Evolutionary conservation across 2,888 invertebrate genomes (phyloP), one percentile per base, ranked within the genome.

Genomic region (Lochmaea crataegi): DNA sequence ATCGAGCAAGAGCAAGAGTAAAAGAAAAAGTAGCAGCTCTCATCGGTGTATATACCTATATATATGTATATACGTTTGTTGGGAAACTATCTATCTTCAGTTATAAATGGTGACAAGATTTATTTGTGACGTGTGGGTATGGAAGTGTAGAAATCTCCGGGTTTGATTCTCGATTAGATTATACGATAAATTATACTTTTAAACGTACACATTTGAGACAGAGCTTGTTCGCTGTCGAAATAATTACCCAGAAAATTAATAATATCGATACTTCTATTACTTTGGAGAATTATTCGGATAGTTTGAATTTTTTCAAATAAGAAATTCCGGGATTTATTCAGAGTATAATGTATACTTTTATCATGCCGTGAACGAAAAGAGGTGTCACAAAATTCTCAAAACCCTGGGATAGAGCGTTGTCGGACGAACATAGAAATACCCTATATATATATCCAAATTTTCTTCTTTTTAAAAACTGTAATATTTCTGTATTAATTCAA

Each of bases 91-190:
- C 70, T 68, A 72, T 77, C 77, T 77, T 74, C 32, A 65, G 70
- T 75, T 75, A 77, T 77, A 77, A 77, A 77, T 77, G 75, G 75
- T 76, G 72, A 76, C 75, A 72, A 73, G 76, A 77, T 77, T 77
- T 77, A 77, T 77, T 72, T 71, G 71, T 72, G 77, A 77, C 77
- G 66, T 73, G 75, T 65, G 71, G 72, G 68, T 75, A 76, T 76
- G 76, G 75, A 77, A 76, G 77, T 76, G 77, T 72, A 73, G 77
- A 77, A 76, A 76, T 75, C 75, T 75, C 58, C 72, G 74, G 64
- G 73, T 75, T 77, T 72, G 76, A 77, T 75, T 74, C 73, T 72
- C 76, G 76, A 77, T 77, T 75, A 77, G 76, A 77, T 77, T 72
- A 61, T 45, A 48, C 73, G 76, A 76, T 76, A 76, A 76, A 71